Evolutionary conservation across 2,797 vertebrate genomes (phyloP).

Genomic region (Xyrichtys novacula): DNA sequence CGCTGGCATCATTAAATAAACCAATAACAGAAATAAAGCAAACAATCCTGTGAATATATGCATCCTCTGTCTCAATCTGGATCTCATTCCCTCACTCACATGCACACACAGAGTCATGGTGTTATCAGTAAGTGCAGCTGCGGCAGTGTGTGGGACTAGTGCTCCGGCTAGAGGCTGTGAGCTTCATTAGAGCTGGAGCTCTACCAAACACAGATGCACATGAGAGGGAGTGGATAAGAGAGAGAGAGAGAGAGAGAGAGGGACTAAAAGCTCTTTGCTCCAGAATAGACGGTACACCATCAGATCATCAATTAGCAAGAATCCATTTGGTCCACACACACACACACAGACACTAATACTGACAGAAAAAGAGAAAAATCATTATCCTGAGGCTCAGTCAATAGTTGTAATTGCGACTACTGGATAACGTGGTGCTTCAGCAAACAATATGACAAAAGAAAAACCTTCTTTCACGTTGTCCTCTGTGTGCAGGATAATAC

Average conservation of each 20-base stretch:
- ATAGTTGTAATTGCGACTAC: constrained; percentile 25
- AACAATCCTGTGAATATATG: not conserved
- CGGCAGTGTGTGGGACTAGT: constrained; percentile 43
- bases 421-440: constrained; percentile 13
- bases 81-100: constrained; percentile 15
- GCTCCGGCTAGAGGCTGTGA: constrained; percentile 49
- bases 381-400: constrained; percentile 18
- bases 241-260: constrained; percentile 39
- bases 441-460: constrained; percentile 12
- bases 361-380: not conserved
- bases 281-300: constrained; percentile 48
- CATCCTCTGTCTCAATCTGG: not conserved
- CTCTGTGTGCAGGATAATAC: constrained; percentile 15
- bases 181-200: constrained; percentile 64
- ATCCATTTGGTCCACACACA: constrained; percentile 45
- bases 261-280: constrained; percentile 68
- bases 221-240: constrained; percentile 27
- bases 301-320: constrained; percentile 60
- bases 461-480: not conserved
- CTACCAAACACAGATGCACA: constrained; percentile 46
- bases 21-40: not conserved
- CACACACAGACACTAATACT: not conserved
- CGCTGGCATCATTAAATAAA: not conserved
- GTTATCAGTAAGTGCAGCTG: constrained; percentile 65
- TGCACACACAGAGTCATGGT: constrained; percentile 2